Evolutionary conservation across 2,888 invertebrate genomes (phyloP).

Genomic region (Argyra leucocephala): DNA sequence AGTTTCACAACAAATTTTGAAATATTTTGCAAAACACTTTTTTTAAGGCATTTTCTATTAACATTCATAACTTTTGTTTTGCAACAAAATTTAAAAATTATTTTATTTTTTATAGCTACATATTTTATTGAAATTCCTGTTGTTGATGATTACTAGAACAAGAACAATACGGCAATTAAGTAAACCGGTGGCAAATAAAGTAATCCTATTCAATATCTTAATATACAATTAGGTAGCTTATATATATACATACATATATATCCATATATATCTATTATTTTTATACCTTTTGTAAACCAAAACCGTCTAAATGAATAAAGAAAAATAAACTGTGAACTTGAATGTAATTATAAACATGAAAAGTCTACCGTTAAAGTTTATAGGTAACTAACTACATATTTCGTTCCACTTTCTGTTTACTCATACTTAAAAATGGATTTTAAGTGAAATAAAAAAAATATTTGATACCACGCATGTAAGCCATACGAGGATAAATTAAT

Average conservation of each 20-base stretch:
- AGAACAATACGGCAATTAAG: neutral
- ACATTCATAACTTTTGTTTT: no score
- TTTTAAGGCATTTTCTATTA: no score
- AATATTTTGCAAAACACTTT: no score
- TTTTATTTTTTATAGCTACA: no score
- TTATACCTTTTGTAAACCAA: neutral
- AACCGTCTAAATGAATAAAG: neutral
- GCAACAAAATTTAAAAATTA: no score
- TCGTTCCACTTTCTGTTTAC: no score
- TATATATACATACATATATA: neutral
- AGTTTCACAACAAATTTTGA: no score
- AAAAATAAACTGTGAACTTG: conserved; percentile 1
- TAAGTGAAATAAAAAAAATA: neutral
- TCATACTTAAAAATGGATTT: neutral
- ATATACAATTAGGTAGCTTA: neutral
- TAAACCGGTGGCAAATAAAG: neutral
- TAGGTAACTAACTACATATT: no score
- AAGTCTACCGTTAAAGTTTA: neutral
- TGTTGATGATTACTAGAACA: no score
- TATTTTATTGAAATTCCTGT: no score
- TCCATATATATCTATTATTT: neutral
- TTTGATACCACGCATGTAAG: neutral
- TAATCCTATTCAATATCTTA: no score
- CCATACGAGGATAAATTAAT: neutral
- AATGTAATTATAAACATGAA: neutral